Percentiles rank a stretch among this genome's conserved stretches.
These are phyloP conservation scores for Parauchenoglanis punctatus DNA, from an alignment of 2,797 vertebrate species.

Conservation along the genomic window DNA sequence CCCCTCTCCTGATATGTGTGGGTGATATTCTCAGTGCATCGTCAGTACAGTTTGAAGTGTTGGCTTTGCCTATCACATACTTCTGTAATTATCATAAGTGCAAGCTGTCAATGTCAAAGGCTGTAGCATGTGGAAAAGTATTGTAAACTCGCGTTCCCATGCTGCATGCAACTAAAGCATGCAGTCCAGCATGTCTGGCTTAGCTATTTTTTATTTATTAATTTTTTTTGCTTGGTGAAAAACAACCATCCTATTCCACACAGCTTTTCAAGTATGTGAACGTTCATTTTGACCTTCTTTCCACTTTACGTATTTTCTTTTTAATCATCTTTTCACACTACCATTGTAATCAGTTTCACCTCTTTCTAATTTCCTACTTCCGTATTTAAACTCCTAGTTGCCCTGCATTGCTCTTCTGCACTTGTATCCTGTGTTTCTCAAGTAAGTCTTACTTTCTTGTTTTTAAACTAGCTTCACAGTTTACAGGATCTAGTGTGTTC, in stretches of 20 bases:
- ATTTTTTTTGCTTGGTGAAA: not conserved
- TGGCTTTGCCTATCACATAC: conserved; percentile 17
- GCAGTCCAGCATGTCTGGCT: not conserved
- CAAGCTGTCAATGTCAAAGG: conserved; percentile 22
- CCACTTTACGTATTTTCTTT: not conserved
- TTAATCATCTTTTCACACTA: not conserved
- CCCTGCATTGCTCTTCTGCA: not conserved
- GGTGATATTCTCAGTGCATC: not conserved
- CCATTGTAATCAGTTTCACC: not conserved
- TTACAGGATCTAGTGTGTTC: not conserved
- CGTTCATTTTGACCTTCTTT: not conserved
- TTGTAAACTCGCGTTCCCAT: not conserved
- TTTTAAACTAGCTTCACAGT: not conserved
- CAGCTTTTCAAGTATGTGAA: not conserved
- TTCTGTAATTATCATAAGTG: conserved; percentile 38
- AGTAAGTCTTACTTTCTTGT: not conserved
- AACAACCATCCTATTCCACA: too few species aligned
- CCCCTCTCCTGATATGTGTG: not conserved
- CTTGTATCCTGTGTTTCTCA: not conserved
- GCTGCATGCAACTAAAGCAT: not conserved
- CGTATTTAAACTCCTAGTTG: not conserved
- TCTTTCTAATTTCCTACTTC: not conserved
- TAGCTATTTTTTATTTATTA: not conserved
- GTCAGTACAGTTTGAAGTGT: conserved; percentile 1
- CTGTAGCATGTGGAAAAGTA: conserved; percentile 15